Evolutionary conservation across 1,140 invertebrate species (phyloP).

Genomic region (Drosophila littoralis): DNA sequence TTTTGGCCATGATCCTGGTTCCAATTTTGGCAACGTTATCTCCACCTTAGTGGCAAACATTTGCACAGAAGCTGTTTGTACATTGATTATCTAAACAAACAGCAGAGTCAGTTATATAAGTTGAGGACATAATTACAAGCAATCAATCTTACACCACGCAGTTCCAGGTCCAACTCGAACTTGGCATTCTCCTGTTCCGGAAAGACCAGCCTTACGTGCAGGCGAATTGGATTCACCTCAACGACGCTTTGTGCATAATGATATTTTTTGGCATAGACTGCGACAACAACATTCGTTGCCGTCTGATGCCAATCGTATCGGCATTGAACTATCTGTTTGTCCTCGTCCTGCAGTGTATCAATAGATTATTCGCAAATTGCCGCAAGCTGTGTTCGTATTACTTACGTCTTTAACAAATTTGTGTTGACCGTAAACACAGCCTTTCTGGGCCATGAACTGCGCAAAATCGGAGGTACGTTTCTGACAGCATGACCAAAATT

Average conservation of each 20-base stretch:
- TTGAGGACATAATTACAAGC: constrained; percentile 72
- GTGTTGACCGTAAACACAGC: constrained; percentile 93
- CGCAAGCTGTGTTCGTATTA: constrained; percentile 20
- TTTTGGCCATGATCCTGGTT: constrained; percentile 92
- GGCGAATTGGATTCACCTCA: constrained; percentile 93
- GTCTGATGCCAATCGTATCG: constrained; percentile 98
- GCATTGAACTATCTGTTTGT: constrained; percentile 87
- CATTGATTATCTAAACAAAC: constrained; percentile 87
- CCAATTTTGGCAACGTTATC: constrained; percentile 95
- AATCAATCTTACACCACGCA: constrained; percentile 89
- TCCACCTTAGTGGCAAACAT: constrained; percentile 98
- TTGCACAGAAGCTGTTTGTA: constrained; percentile 89
- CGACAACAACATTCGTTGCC: constrained; percentile 91
- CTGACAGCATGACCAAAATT: constrained; percentile 98
- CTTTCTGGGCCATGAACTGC: constrained; percentile 94
- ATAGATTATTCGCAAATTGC: background rate
- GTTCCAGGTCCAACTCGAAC: constrained; percentile 92
- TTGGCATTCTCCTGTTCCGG: constrained; percentile 89
- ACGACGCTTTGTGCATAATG: constrained; percentile 90
- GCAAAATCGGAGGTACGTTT: constrained; percentile 97
- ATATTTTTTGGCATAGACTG: constrained; percentile 96
- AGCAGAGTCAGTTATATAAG: background rate
- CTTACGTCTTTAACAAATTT: constrained; percentile 92
- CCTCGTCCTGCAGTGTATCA: constrained; percentile 52
- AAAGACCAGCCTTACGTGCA: constrained; percentile 92